Evolutionary conservation across 2,888 invertebrate species (phyloP).

Genomic region (Criorhina ranunculi): DNA sequence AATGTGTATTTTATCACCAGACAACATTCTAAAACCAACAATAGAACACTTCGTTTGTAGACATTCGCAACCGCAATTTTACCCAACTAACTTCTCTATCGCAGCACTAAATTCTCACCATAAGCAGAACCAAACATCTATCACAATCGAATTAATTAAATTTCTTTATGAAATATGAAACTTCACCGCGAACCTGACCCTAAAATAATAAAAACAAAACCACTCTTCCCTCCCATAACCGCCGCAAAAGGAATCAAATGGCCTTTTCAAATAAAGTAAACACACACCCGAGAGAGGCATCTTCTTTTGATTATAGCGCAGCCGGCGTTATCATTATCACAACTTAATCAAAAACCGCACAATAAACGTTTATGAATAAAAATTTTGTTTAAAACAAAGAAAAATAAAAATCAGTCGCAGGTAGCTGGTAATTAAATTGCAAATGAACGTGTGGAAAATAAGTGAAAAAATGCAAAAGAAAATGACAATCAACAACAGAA

Average conservation of each 20-base stretch:
- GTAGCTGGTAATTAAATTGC: slow-evolving; percentile 37
- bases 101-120: not conserved
- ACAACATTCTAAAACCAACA: too few species aligned
- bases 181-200: slow-evolving; percentile 41
- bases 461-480: slow-evolving; percentile 10
- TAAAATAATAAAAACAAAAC: slow-evolving; percentile 29
- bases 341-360: slow-evolving; percentile 37
- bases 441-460: slow-evolving; percentile 38
- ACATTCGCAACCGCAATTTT: too few species aligned
- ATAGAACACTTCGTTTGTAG: too few species aligned
- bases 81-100: too few species aligned
- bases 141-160: slow-evolving; percentile 27
- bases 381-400: not conserved
- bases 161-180: slow-evolving; percentile 41
- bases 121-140: not conserved
- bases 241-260: not conserved
- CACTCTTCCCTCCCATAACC: not conserved
- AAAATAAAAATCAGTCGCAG: not conserved
- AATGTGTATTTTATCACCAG: too few species aligned
- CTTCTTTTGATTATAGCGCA: not conserved
- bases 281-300: slow-evolving; percentile 21
- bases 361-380: slow-evolving; percentile 35
- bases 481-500: slow-evolving; percentile 12
- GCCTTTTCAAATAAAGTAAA: not conserved
- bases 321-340: slow-evolving; percentile 15